These are phyloP conservation scores for Syngnathus floridae DNA, from an alignment of 2,113 vertebrate genomes.

Conservation along the genomic window DNA sequence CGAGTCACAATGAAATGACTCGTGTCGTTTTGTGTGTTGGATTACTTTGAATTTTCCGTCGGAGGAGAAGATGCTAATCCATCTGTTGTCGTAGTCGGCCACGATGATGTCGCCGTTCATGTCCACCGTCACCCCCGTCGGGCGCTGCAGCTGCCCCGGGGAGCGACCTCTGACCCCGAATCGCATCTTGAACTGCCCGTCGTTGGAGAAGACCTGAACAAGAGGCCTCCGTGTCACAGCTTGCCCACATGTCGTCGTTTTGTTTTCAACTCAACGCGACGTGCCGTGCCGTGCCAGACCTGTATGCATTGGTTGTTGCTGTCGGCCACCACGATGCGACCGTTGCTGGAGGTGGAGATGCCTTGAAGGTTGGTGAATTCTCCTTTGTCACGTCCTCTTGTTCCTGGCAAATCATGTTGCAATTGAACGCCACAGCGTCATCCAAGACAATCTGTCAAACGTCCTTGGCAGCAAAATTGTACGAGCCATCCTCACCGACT, in stretches of 20 bases:
- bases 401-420: slow-evolving; percentile 64
- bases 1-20: background rate
- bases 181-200: slow-evolving; percentile 90
- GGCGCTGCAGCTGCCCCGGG: slow-evolving; percentile 92
- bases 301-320: slow-evolving; percentile 90
- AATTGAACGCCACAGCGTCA: no score
- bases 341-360: slow-evolving; percentile 83
- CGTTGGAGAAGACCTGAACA: slow-evolving; percentile 85
- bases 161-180: slow-evolving; percentile 93
- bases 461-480: no score
- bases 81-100: slow-evolving; percentile 95
- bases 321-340: slow-evolving; percentile 90
- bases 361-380: slow-evolving; percentile 97
- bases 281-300: slow-evolving; percentile 25
- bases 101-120: slow-evolving; percentile 92
- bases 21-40: no score
- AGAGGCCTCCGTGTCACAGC: background rate
- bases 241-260: no score
- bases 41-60: slow-evolving; percentile 97
- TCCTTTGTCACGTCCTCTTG: slow-evolving; percentile 85
- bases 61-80: slow-evolving; percentile 94
- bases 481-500: slow-evolving; percentile 62
- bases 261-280: no score
- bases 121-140: slow-evolving; percentile 90
- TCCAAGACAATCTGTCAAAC: no score